phyloP scores from a whole-genome alignment of 2,888 invertebrate genomes.

The Notocelia uddmanniana region DNA sequence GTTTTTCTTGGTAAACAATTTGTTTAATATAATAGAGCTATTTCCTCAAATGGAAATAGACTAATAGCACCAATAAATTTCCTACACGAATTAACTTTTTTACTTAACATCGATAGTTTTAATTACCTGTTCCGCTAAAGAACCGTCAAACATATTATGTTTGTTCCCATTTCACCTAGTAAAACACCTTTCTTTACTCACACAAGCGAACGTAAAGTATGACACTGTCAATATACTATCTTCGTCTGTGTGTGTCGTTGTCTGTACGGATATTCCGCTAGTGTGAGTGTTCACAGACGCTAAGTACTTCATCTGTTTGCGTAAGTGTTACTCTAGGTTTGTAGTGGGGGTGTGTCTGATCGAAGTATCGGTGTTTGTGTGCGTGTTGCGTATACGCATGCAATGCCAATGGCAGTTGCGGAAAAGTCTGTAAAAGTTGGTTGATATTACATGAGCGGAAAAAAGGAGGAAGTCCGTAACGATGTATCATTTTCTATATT shows the following conservation, averaged over 20 bases:
- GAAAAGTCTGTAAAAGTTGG: conserved; percentile 73
- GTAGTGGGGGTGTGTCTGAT: conserved; percentile 40
- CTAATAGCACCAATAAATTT: conserved; percentile 38
- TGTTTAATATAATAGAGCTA: background rate
- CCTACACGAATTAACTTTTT: conserved; percentile 34
- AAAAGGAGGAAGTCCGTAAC: conserved; percentile 52
- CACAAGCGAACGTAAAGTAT: conserved; percentile 56
- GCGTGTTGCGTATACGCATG: conserved; percentile 81
- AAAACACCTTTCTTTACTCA: conserved; percentile 84
- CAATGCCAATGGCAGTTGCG: conserved; percentile 84
- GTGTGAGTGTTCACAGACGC: conserved; percentile 41
- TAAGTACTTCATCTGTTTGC: conserved; percentile 36
- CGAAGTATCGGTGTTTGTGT: conserved; percentile 59
- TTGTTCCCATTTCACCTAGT: conserved; percentile 81
- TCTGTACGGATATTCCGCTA: conserved; percentile 24
- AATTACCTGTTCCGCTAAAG: conserved; percentile 67
- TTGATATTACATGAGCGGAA: conserved; percentile 81
- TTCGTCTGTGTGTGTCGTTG: conserved; percentile 47
- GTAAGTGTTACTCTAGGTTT: conserved; percentile 39
- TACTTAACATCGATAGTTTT: conserved; percentile 56
- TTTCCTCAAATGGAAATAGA: conserved; percentile 31
- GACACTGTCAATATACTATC: conserved; percentile 37
- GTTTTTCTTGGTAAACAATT: background rate
- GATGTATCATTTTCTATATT: conserved; percentile 36
- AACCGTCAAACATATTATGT: conserved; percentile 54